A percentile compares a stretch with the other conserved stretches of the same genome.
These are phyloP conservation scores for Herpetotheres cachinnans DNA, from an alignment of 2,113 vertebrate species.

Conservation along the genomic window DNA sequence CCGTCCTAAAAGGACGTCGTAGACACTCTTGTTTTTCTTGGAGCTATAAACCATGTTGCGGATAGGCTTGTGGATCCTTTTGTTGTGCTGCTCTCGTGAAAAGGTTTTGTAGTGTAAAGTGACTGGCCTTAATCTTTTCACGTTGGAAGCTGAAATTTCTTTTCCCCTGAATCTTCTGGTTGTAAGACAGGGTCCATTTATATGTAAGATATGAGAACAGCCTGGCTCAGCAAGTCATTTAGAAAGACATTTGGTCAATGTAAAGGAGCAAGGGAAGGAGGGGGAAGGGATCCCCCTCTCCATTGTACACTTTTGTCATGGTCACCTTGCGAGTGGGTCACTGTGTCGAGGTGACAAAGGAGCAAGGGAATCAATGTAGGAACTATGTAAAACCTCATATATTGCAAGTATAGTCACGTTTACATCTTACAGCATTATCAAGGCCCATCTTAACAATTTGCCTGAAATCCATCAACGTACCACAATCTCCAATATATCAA, in stretches of 20 bases:
- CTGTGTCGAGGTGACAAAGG: conserved; percentile 31
- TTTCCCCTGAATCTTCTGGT: conserved; percentile 34
- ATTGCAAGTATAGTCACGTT: conserved; percentile 42
- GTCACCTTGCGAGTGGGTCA: conserved; percentile 54
- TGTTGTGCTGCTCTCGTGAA: conserved; percentile 44
- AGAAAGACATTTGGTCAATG: conserved; percentile 65
- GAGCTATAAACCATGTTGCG: neutral
- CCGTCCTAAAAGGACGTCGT: neutral
- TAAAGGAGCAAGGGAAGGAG: conserved; percentile 37
- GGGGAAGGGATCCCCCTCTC: conserved; percentile 13
- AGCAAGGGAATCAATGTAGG: conserved; percentile 37
- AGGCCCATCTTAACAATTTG: conserved; percentile 28
- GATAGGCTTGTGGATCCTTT: neutral
- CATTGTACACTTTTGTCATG: conserved; percentile 53
- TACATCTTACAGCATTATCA: conserved; percentile 24
- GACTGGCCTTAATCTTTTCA: conserved; percentile 61
- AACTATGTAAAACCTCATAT: conserved; percentile 48
- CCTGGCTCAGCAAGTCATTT: conserved; percentile 66
- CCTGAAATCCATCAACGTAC: neutral
- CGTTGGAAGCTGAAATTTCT: conserved; percentile 24
- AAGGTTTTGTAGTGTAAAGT: conserved; percentile 47
- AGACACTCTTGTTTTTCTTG: neutral
- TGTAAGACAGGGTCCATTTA: conserved; percentile 56
- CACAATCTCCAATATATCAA: conserved; percentile 29
- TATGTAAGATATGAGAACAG: conserved; percentile 62